Percentiles rank a stretch among this genome's conserved stretches.
These are phyloP conservation scores for Cheilosia pagana DNA, from an alignment of 2,888 invertebrate species.

Conservation along the genomic window DNA sequence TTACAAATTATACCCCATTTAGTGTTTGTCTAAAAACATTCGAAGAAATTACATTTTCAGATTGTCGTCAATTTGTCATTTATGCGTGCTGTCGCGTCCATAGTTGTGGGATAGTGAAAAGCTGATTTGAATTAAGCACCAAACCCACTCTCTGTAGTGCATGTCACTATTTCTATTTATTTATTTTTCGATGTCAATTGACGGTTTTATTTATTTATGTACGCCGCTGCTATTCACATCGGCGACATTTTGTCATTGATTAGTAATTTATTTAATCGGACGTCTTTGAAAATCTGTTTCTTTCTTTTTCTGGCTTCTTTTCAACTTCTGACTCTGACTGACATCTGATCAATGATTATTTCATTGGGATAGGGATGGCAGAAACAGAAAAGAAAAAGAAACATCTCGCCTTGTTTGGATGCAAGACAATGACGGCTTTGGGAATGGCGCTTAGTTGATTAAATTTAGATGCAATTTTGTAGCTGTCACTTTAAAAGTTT, in stretches of 20 bases:
- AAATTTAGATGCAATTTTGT: not conserved
- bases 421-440: not conserved
- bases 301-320: slow-evolving; percentile 24
- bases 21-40: not conserved
- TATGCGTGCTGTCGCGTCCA: not conserved
- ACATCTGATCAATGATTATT: slow-evolving; percentile 45
- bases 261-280: slow-evolving; percentile 24
- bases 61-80: not conserved
- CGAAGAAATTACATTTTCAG: not conserved
- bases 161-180: not conserved
- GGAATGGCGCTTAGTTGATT: slow-evolving; percentile 15
- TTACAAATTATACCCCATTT: not conserved
- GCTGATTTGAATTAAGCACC: slow-evolving; percentile 19
- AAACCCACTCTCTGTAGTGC: not conserved
- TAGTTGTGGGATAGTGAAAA: not conserved
- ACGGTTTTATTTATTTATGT: slow-evolving; percentile 19
- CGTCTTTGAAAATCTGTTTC: slow-evolving; percentile 7
- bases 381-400: not conserved
- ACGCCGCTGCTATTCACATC: not conserved
- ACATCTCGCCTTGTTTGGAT: slow-evolving; percentile 26
- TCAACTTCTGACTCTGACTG: slow-evolving; percentile 34
- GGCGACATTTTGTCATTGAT: slow-evolving; percentile 25
- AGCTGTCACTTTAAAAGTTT: too few relatives aligned
- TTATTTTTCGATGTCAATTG: slow-evolving; percentile 23
- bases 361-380: not conserved